These are phyloP conservation scores for Rhinoderma darwinii DNA, from an alignment of 2,113 vertebrate species.

Conservation along the genomic window DNA sequence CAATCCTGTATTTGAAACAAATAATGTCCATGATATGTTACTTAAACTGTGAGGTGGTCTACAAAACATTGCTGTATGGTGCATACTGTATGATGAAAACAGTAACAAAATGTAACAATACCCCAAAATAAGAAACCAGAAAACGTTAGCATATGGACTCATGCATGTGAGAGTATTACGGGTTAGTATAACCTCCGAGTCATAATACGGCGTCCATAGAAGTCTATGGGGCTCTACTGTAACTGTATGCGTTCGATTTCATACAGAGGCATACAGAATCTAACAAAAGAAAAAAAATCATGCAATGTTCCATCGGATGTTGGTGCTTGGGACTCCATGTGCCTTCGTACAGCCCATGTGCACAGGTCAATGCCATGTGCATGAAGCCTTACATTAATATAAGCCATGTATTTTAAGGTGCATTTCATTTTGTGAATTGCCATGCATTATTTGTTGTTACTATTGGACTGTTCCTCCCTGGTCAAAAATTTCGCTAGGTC, in stretches of 20 bases:
- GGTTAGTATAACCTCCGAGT: not conserved
- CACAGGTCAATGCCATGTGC: not conserved
- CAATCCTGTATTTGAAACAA: not conserved
- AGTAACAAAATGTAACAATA: not conserved
- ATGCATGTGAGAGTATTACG: not conserved
- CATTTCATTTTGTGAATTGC: not conserved
- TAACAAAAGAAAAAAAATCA: not conserved
- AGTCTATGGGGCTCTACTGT: not conserved
- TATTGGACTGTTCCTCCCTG: too few relatives aligned
- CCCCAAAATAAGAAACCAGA: not conserved
- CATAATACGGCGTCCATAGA: not conserved
- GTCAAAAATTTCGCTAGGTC: not conserved
- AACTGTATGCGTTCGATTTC: not conserved
- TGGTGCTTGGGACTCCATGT: too few relatives aligned
- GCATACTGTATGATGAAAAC: not conserved
- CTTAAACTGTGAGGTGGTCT: not conserved
- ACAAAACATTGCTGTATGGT: not conserved
- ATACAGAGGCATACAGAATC: too few relatives aligned
- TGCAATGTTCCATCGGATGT: not conserved
- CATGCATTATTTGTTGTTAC: too few relatives aligned
- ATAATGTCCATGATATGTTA: not conserved
- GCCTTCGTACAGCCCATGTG: too few relatives aligned
- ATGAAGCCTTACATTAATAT: not conserved
- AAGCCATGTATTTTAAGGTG: not conserved
- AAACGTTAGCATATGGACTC: not conserved